Evolutionary conservation across 2,888 invertebrate genomes (phyloP).

Genomic region (Fabriciana adippe): DNA sequence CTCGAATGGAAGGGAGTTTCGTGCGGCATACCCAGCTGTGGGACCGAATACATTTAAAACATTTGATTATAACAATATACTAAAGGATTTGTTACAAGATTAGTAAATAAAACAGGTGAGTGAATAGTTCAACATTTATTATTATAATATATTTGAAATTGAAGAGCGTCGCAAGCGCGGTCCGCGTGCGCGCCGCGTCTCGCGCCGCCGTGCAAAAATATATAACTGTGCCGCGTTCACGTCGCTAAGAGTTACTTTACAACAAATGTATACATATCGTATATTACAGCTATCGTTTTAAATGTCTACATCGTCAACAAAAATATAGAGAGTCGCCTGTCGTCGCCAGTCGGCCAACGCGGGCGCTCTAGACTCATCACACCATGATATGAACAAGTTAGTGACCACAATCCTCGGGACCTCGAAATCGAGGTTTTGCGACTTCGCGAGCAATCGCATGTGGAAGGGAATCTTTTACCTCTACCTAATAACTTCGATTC

Average conservation of each 20-base stretch:
- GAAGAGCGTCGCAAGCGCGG: conserved; percentile 54
- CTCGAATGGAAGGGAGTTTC: no score
- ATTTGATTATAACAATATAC: neutral
- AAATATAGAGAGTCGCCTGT: conserved; percentile 48
- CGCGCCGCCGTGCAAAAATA: conserved; percentile 69
- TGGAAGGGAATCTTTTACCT: no score
- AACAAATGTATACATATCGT: conserved; percentile 49
- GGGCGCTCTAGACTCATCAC: conserved; percentile 55
- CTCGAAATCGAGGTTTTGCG: no score
- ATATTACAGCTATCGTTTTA: conserved; percentile 42
- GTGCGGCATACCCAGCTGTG: no score
- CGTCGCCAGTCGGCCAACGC: neutral
- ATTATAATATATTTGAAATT: conserved; percentile 64
- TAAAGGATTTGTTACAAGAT: no score
- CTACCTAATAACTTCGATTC: neutral
- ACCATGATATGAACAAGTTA: conserved; percentile 74
- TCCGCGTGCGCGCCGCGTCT: conserved; percentile 38
- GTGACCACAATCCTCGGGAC: neutral
- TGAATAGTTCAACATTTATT: conserved; percentile 77
- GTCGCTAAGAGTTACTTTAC: conserved; percentile 44
- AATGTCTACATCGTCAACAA: conserved; percentile 53
- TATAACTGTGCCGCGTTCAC: conserved; percentile 67
- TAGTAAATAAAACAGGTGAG: conserved; percentile 41
- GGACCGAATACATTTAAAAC: no score
- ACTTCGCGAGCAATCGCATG: no score